Percentiles rank a stretch among this genome's conserved stretches.
phyloP scores from a whole-genome alignment of 1,140 invertebrate genomes.

The Aphis gossypii region DNA sequence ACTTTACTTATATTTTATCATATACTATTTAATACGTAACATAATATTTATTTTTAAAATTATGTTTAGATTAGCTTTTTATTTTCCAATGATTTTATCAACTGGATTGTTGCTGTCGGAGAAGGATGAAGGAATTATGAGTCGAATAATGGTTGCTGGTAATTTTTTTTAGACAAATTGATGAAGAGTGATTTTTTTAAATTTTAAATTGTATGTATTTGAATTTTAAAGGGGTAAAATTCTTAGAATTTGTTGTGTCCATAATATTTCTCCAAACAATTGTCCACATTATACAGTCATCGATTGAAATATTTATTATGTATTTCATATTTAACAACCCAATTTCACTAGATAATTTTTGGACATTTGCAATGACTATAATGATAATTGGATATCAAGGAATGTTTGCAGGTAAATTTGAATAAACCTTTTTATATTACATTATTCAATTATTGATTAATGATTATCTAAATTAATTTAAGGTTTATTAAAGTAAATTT shows the following conservation, averaged over 20 bases:
- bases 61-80: conserved; percentile 61
- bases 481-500: neutral
- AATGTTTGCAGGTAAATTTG: conserved; percentile 67
- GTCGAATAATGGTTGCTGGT: conserved; percentile 62
- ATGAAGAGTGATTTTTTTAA: neutral
- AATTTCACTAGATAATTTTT: conserved; percentile 65
- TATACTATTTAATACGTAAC: neutral
- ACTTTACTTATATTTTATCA: neutral
- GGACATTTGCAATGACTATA: conserved; percentile 66
- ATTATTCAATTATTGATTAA: no score
- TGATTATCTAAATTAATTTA: neutral
- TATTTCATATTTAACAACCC: conserved; percentile 66
- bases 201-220: neutral
- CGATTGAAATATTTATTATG: conserved; percentile 78
- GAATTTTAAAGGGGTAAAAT: conserved; percentile 73
- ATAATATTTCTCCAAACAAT: conserved; percentile 86
- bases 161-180: neutral
- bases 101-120: conserved; percentile 61
- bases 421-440: neutral
- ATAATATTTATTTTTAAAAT: conserved; percentile 34
- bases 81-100: conserved; percentile 61
- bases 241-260: conserved; percentile 81
- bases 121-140: conserved; percentile 62
- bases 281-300: conserved; percentile 83
- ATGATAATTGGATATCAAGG: conserved; percentile 69